phyloP scores from a whole-genome alignment of 2,113 vertebrate genomes.

The Pandion haliaetus region DNA sequence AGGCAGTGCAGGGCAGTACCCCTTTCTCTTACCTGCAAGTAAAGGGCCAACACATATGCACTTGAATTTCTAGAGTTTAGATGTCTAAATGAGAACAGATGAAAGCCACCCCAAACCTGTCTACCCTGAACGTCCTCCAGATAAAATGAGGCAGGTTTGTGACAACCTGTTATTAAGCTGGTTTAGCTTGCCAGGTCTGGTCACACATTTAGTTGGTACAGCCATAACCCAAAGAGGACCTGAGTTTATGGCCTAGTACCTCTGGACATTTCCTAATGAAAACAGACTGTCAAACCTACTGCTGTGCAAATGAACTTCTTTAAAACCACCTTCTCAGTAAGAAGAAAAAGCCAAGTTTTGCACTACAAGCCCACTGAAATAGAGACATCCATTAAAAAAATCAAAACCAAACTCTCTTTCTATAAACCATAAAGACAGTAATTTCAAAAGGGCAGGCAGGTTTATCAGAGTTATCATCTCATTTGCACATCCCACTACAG shows the following conservation, averaged over 20 bases:
- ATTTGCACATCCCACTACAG: neutral
- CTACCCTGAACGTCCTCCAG: neutral
- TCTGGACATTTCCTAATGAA: neutral
- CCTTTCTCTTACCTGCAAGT: neutral
- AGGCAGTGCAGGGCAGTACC: neutral
- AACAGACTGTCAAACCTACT: neutral
- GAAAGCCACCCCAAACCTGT: neutral
- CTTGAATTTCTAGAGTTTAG: neutral
- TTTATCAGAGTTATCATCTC: neutral
- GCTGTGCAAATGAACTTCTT: neutral
- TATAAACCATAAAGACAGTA: neutral
- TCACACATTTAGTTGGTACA: neutral
- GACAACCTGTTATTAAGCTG: neutral
- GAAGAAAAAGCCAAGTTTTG: neutral
- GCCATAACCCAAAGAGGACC: neutral
- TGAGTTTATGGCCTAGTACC: neutral
- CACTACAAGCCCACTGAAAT: neutral
- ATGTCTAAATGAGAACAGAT: neutral
- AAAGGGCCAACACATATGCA: accelerated
- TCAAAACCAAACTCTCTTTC: neutral
- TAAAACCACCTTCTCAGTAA: neutral
- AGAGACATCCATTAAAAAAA: neutral
- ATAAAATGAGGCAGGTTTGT: neutral
- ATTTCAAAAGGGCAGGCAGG: neutral
- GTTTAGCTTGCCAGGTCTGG: neutral